Percentiles rank a stretch among this genome's conserved stretches.
Evolutionary conservation across 2,888 invertebrate genomes (phyloP).

Genomic region (Pherbina coryleti): DNA sequence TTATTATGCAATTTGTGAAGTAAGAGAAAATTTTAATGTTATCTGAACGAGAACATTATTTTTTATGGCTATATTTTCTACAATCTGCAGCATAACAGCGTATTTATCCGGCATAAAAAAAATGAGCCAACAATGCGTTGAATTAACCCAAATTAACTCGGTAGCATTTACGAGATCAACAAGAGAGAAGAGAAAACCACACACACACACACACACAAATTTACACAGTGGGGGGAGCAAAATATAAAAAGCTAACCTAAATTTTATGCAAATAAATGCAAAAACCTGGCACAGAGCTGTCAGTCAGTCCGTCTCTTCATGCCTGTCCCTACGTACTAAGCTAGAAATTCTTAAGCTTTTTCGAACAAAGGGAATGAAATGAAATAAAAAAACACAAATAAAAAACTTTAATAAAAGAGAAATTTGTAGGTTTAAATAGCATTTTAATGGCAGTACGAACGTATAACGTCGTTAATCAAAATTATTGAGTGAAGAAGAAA

Average conservation of each 20-base stretch:
- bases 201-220: too few relatives aligned
- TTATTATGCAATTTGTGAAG: too few relatives aligned
- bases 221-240: background rate
- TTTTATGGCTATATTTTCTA: background rate
- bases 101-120: background rate
- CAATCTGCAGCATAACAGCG: background rate
- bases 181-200: background rate
- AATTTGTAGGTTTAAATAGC: conserved; percentile 18
- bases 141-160: conserved; percentile 26
- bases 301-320: conserved; percentile 43
- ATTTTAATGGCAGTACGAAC: conserved; percentile 31
- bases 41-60: too few relatives aligned
- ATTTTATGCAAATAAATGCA: conserved; percentile 40
- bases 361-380: conserved; percentile 25
- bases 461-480: conserved; percentile 32
- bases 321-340: conserved; percentile 55
- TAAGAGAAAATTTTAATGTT: too few relatives aligned
- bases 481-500: conserved; percentile 25
- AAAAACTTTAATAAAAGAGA: background rate
- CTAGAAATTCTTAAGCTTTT: conserved; percentile 45
- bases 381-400: background rate
- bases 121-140: background rate
- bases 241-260: conserved; percentile 26
- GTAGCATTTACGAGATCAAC: background rate
- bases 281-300: background rate